phyloP scores from a whole-genome alignment of 2,888 invertebrate genomes.

The Andrena chrysosceles region DNA sequence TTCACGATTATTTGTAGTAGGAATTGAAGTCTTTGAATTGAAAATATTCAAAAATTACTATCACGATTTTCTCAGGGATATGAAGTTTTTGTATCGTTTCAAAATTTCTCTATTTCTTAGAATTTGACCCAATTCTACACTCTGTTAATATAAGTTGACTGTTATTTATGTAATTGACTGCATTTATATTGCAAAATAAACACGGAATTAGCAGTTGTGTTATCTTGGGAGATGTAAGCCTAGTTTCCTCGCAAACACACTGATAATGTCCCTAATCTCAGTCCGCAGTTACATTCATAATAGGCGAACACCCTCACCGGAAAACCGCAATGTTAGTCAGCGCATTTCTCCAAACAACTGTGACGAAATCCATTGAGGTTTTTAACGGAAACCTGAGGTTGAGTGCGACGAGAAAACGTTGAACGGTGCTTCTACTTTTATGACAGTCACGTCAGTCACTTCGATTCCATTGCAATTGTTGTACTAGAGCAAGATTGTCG shows the following conservation, averaged over 20 bases:
- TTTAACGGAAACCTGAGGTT: conserved; percentile 17
- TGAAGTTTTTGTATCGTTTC: no score
- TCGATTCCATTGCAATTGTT: not conserved
- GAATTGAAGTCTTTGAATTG: not conserved
- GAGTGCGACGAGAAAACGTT: conserved; percentile 15
- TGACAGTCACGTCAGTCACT: not conserved
- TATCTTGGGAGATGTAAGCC: not conserved
- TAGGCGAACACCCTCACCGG: conserved; percentile 34
- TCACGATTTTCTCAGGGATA: no score
- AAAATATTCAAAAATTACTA: not conserved
- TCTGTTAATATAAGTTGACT: not conserved
- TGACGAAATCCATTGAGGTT: conserved; percentile 53
- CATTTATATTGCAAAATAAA: not conserved
- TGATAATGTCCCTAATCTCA: conserved; percentile 13
- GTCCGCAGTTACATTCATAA: conserved; percentile 22
- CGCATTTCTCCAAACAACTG: conserved; percentile 58
- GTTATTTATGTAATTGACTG: not conserved
- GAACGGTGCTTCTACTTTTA: conserved; percentile 18
- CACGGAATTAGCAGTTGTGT: conserved; percentile 12
- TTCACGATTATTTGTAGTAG: not conserved
- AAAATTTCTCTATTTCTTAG: no score
- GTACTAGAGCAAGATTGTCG: not conserved
- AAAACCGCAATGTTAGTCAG: conserved; percentile 62
- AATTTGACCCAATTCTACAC: no score
- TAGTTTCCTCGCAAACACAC: not conserved